Evolutionary conservation across 2,888 invertebrate genomes (phyloP), one percentile per base, ranked within the genome.

Genomic region (Caenorhabditis plicata): DNA sequence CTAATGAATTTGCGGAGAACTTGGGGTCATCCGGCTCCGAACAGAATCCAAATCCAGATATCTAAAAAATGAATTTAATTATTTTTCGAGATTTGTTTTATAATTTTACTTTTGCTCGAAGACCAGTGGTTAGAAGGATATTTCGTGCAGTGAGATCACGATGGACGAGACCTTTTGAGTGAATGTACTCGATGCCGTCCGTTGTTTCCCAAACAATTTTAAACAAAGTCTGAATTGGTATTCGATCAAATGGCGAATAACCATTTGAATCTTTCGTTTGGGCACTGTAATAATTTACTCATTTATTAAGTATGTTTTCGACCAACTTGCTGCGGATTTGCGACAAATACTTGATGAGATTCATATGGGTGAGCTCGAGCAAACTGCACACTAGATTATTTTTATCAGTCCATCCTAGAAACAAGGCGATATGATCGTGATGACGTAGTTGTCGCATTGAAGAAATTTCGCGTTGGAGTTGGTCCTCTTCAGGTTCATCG

Each of bases 391-490:
- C 64, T 19, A 71, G 50, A 40, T 62, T 62, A 36, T 71, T 60
- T 31, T 68, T 69, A 47, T 63, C 66, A 8, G 71, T 67, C 73
- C 73, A 73, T 33, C 73, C 73, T 1, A 73, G 53, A 15, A 73
- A 44, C n/a, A 71, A 48, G 20, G 71, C 70, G 33, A 73, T 64
- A 32, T 73, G 67, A 26, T 64, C 68, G 41, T 73, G 71, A 49
- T 69, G 62, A 29, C 69, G 43, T 15, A 73, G 38, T 19, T 64
- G 64, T 27, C 69, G 35, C 73, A 73, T 73, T 15, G 71, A 68
- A 4, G 60, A 60, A 27, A 73, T 71, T 43, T 73, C 73, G 9
- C 73, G 36, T 35, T 67, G 61, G 0, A 73, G 51, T 38, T 73
- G 73, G 22, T 68, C 64, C 38, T 71, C 73, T 49, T 73, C 73